Evolutionary conservation across 92 coral and sea anemone species (phyloP).

Genomic region (Siderastrea siderea): DNA sequence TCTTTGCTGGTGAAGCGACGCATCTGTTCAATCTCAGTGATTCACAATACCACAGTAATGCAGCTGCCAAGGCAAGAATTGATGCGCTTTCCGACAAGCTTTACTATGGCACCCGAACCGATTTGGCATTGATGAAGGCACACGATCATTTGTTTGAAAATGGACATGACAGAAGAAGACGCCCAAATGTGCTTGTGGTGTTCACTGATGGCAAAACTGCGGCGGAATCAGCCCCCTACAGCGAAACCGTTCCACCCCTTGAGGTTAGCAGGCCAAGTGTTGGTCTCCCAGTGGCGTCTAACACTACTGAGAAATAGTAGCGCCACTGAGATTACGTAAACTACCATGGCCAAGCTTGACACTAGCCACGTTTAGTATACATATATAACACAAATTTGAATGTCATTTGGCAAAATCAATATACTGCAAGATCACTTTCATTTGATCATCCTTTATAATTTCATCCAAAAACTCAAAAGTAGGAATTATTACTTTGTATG

Average conservation of each 20-base stretch:
- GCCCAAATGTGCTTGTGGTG: slow-evolving; percentile 35
- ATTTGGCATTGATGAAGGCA: slow-evolving; percentile 42
- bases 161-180: slow-evolving; percentile 2
- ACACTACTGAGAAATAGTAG: too few relatives aligned
- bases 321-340: too few relatives aligned
- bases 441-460: too few relatives aligned
- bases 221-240: slow-evolving; percentile 25
- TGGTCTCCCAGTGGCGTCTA: too few relatives aligned
- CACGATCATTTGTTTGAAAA: slow-evolving; percentile 17
- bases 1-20: slow-evolving; percentile 5
- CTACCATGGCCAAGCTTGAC: too few relatives aligned
- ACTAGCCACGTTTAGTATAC: too few relatives aligned
- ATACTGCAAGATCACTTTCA: too few relatives aligned
- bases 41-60: slow-evolving; percentile 10
- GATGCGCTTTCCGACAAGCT: not conserved
- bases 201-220: slow-evolving; percentile 34
- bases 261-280: slow-evolving; percentile 10
- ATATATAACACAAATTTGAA: too few relatives aligned
- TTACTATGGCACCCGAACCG: slow-evolving; percentile 14
- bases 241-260: slow-evolving; percentile 41
- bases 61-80: slow-evolving; percentile 16
- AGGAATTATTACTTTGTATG: too few relatives aligned
- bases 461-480: too few relatives aligned
- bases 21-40: slow-evolving; percentile 34
- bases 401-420: too few relatives aligned